These are phyloP conservation scores for Rhabditoides inermis DNA, from an alignment of 2,888 invertebrate genomes.

Conservation along the genomic window DNA sequence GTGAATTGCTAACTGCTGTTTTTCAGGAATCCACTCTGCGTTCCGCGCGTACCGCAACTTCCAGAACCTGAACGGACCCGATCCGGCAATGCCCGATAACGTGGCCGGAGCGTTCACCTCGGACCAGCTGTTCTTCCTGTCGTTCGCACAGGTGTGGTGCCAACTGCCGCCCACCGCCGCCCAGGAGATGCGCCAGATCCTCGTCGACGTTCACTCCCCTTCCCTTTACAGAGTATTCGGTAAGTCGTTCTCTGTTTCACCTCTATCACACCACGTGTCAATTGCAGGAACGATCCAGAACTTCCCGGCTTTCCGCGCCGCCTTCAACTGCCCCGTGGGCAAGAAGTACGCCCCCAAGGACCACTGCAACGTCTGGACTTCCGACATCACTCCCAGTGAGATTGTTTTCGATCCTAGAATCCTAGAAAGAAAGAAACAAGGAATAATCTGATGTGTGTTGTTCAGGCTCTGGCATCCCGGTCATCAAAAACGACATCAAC, in stretches of 20 bases:
- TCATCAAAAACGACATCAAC: conserved; percentile 19
- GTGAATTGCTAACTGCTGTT: conserved; percentile 20
- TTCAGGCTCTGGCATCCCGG: conserved; percentile 18
- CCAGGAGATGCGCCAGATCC: conserved; percentile 16
- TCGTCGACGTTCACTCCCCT: conserved; percentile 36
- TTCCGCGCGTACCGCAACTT: conserved; percentile 42
- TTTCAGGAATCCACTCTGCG: conserved; percentile 52
- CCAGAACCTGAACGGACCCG: conserved; percentile 34
- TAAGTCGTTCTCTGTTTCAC: not conserved
- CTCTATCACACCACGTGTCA: not conserved
- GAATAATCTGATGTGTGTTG: not conserved
- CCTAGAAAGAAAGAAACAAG: not conserved
- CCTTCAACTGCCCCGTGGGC: conserved; percentile 30
- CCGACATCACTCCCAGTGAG: conserved; percentile 22
- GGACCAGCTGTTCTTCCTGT: conserved; percentile 39
- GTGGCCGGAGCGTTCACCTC: conserved; percentile 21
- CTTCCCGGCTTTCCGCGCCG: conserved; percentile 9
- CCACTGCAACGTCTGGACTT: conserved; percentile 34
- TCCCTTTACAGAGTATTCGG: conserved; percentile 28
- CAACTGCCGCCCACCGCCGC: conserved; percentile 14
- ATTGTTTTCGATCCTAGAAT: not conserved
- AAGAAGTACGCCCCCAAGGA: conserved; percentile 23
- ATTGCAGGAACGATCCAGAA: not conserved
- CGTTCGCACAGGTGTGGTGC: conserved; percentile 37
- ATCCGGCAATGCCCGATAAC: conserved; percentile 39